Percentiles rank a stretch among this genome's conserved stretches.
phyloP scores from a whole-genome alignment of 2,113 vertebrate genomes.

The Rafetus swinhoei region DNA sequence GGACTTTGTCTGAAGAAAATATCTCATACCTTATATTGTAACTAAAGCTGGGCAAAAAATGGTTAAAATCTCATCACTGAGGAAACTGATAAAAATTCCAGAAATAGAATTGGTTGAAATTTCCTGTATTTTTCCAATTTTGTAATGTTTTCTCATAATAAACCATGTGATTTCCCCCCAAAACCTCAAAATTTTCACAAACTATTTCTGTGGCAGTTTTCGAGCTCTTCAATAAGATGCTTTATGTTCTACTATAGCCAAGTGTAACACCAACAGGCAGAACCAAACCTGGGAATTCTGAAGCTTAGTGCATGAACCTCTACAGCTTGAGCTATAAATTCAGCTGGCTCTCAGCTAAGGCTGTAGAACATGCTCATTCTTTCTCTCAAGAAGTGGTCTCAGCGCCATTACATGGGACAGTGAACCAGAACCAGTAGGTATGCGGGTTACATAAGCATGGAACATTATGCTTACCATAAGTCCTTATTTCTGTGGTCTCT shows the following conservation, averaged over 20 bases:
- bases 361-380: too few species aligned
- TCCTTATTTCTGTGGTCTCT: neutral
- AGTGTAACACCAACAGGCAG: too few species aligned
- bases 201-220: neutral
- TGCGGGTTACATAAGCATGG: neutral
- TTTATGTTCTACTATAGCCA: neutral
- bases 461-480: neutral
- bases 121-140: neutral
- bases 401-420: too few species aligned
- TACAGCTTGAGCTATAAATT: too few species aligned
- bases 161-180: neutral
- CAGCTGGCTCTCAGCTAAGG: too few species aligned
- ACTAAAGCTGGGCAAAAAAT: too few species aligned
- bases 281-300: too few species aligned
- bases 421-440: too few species aligned
- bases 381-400: too few species aligned
- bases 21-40: neutral
- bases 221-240: neutral
- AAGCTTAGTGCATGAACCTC: too few species aligned
- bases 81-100: neutral
- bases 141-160: neutral
- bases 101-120: neutral
- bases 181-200: neutral
- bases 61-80: neutral
- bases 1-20: neutral